These are phyloP conservation scores for Perca fluviatilis DNA, from an alignment of 2,113 vertebrate species.

Conservation along the genomic window DNA sequence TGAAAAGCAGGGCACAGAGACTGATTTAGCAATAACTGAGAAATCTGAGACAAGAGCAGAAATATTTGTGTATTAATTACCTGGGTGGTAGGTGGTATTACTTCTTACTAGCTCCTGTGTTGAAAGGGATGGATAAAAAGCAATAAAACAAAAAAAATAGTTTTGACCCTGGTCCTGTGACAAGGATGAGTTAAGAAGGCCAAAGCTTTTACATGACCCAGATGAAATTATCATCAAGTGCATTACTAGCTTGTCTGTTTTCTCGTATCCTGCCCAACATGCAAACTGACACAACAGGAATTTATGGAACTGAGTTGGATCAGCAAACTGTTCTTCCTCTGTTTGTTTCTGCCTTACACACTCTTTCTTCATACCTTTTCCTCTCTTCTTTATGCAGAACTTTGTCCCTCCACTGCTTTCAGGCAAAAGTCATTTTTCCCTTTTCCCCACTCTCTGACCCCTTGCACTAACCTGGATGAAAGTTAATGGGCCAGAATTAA, in stretches of 20 bases:
- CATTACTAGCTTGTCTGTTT: slow-evolving; percentile 40
- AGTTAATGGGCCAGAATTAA: slow-evolving; percentile 86
- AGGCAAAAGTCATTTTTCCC: slow-evolving; percentile 62
- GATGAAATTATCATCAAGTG: slow-evolving; percentile 67
- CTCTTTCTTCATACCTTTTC: background rate
- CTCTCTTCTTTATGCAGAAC: slow-evolving; percentile 40
- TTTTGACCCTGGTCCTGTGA: slow-evolving; percentile 54
- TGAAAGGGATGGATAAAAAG: slow-evolving; percentile 71
- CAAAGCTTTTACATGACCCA: slow-evolving; percentile 67
- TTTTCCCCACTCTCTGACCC: slow-evolving; percentile 74
- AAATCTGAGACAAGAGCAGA: slow-evolving; percentile 86
- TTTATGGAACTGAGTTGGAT: slow-evolving; percentile 55
- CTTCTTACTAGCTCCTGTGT: slow-evolving; percentile 62
- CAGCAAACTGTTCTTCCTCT: slow-evolving; percentile 34
- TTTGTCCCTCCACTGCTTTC: slow-evolving; percentile 55
- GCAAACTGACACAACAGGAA: slow-evolving; percentile 53
- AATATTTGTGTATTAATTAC: slow-evolving; percentile 89
- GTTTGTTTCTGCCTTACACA: slow-evolving; percentile 20
- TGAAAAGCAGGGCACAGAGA: slow-evolving; percentile 83
- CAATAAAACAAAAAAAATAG: slow-evolving; percentile 74
- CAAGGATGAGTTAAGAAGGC: slow-evolving; percentile 50
- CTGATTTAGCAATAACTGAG: slow-evolving; percentile 86
- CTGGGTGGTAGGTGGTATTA: slow-evolving; percentile 73
- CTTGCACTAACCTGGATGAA: slow-evolving; percentile 80
- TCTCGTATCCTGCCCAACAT: slow-evolving; percentile 49